Base-by-base conservation (phyloP, 1,140 invertebrate genomes). In the Caerostris darwini region DNA sequence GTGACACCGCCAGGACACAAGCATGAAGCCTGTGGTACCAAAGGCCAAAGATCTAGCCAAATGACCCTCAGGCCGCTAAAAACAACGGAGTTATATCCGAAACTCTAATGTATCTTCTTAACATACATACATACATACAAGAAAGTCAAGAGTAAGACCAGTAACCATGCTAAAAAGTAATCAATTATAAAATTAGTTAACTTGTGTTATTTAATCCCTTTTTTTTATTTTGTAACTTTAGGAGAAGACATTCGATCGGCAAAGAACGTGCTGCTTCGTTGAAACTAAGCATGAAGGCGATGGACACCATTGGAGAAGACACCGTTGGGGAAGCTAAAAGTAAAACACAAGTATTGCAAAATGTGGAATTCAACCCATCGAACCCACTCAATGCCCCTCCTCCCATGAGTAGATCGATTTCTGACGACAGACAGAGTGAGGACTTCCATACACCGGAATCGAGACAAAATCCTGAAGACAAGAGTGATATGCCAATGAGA, bases 211-310 rank as follows among this genome's bases (percentile, higher is more conserved):
- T 19, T 81, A n/a, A 10, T 81, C 8, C n/a, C 50, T 8, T n/a
- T n/a, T n/a, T 53, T n/a, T 34, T 34, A 34, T 7, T 59, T 54
- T 69, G 7, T 90, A 7, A n/a, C 7, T 71, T 56, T 34, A 90
- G 87, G 17, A 19, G 87, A 17, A 67, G 87, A 69, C 87, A 53
- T 5, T 90, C 87, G 5, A 7, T 90, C 8, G 69, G 87, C 17
- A 14, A 50, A 56, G 87, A 90, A 69, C 61, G 87, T 54, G 61
- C 61, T 34, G 34, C 61, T 7, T 90, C 87, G 10, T 17, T 90
- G 8, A 64, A 34, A 3, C n/a, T 53, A 7, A 90, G 53, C 7
- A n/a, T 7, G 7, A 67, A 69, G 53, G 86, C 14, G 5, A 7
- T 88, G 12, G 56, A 88, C 12, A 61, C 34, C 17, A 54, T 71